Percentiles rank a stretch among this genome's conserved stretches.
phyloP scores from a whole-genome alignment of 2,797 vertebrate species.

The Chaunax sp. region DNA sequence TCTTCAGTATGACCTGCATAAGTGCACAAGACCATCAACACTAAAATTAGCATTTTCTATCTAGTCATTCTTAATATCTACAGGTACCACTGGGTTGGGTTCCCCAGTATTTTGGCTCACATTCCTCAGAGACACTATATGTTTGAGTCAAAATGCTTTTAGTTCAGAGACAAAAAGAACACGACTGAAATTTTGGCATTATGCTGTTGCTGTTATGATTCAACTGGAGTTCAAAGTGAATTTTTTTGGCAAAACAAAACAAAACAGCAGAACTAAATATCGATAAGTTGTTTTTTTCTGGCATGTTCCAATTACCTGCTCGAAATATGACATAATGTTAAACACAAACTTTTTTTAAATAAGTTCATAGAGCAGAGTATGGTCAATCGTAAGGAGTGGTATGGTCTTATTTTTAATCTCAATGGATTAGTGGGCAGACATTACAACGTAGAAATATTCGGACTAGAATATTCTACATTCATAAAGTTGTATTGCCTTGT shows the following conservation, averaged over 20 bases:
- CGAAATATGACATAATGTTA: constrained; percentile 18
- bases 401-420: too few species aligned
- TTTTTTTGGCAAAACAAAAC: constrained; percentile 29
- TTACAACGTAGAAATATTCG: background rate
- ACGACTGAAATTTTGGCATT: constrained; percentile 22
- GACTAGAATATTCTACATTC: too few species aligned
- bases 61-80: too few species aligned
- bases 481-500: too few species aligned
- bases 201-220: constrained; percentile 12
- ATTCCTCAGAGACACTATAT: background rate
- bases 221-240: constrained; percentile 6
- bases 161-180: constrained; percentile 20
- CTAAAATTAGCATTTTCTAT: too few species aligned
- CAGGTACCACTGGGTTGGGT: too few species aligned
- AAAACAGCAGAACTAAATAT: constrained; percentile 7
- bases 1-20: too few species aligned
- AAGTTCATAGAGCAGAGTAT: background rate
- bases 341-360: background rate
- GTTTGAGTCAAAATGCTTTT: constrained; percentile 15
- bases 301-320: constrained; percentile 6
- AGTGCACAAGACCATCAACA: too few species aligned
- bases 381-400: background rate
- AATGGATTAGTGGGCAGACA: background rate
- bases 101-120: background rate
- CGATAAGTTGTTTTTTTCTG: constrained; percentile 7